These are phyloP conservation scores for Dasypogon diadema DNA, from an alignment of 2,888 invertebrate genomes.

Conservation along the genomic window DNA sequence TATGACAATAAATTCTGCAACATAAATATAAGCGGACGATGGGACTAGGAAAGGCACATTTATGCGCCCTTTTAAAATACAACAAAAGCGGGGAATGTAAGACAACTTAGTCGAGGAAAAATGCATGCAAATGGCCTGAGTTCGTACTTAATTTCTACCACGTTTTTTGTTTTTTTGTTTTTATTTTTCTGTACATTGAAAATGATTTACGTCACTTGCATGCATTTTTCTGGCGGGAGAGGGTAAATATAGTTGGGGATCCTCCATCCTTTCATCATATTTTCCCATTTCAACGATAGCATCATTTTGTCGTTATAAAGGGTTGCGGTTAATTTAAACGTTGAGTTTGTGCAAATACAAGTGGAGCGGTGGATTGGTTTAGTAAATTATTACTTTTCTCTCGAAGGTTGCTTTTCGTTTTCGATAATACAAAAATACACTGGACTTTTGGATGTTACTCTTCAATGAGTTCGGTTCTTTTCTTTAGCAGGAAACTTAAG, in stretches of 20 bases:
- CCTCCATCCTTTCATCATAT: constrained; percentile 23
- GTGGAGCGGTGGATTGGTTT: not conserved
- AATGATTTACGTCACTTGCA: constrained; percentile 51
- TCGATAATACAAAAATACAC: no score
- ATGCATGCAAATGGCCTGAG: constrained; percentile 47
- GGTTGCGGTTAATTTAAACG: constrained; percentile 37
- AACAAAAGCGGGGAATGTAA: not conserved
- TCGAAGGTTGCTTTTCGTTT: not conserved
- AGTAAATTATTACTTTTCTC: not conserved
- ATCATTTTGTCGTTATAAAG: constrained; percentile 33
- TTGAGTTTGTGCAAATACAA: constrained; percentile 38
- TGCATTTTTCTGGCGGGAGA: constrained; percentile 12
- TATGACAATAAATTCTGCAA: constrained; percentile 47
- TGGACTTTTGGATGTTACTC: no score
- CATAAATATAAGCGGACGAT: constrained; percentile 40
- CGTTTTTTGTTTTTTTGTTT: no score
- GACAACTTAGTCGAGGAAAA: constrained; percentile 7
- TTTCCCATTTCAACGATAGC: constrained; percentile 36
- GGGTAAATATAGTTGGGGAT: not conserved
- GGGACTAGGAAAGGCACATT: constrained; percentile 27
- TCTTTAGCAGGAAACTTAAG: no score
- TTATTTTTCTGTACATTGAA: constrained; percentile 20
- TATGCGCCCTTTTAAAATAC: not conserved
- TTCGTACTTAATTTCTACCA: constrained; percentile 19
- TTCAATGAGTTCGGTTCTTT: no score